Percentiles rank a stretch among this genome's conserved stretches.
These are phyloP conservation scores for Sebastes itinus DNA, from an alignment of 2,797 vertebrate species.

Conservation along the genomic window DNA sequence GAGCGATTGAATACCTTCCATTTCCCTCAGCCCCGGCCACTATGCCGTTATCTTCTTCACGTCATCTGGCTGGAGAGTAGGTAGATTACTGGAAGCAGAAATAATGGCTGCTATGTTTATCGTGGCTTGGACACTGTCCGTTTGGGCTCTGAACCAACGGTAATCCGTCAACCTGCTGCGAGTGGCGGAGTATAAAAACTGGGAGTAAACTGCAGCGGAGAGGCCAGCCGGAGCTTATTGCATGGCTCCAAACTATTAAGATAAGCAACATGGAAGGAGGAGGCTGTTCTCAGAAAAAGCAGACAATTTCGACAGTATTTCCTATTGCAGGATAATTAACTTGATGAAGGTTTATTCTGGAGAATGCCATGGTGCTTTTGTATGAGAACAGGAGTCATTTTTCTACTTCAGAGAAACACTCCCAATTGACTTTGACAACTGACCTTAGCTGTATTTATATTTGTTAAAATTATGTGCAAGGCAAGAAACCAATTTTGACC, in stretches of 20 bases:
- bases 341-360: constrained; percentile 30
- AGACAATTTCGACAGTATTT: constrained; percentile 50
- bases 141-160: constrained; percentile 72
- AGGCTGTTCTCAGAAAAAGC: constrained; percentile 22
- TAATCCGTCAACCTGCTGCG: constrained; percentile 74
- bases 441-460: neutral
- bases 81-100: constrained; percentile 80
- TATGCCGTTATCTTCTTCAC: constrained; percentile 68
- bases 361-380: constrained; percentile 19
- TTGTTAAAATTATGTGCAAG: neutral
- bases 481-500: constrained; percentile 7
- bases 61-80: constrained; percentile 69
- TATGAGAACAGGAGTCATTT: constrained; percentile 14
- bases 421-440: neutral
- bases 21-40: constrained; percentile 46
- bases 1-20: constrained; percentile 49
- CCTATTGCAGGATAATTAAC: constrained; percentile 43
- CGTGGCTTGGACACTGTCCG: constrained; percentile 72
- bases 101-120: constrained; percentile 77
- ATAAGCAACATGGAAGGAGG: constrained; percentile 42
- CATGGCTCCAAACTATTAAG: constrained; percentile 36
- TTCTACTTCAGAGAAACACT: constrained; percentile 14
- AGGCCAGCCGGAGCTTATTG: constrained; percentile 37
- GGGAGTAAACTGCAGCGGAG: constrained; percentile 53
- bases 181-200: constrained; percentile 58